Evolutionary conservation across 2,888 invertebrate species (phyloP).

Genomic region (Folsomia manolachei): DNA sequence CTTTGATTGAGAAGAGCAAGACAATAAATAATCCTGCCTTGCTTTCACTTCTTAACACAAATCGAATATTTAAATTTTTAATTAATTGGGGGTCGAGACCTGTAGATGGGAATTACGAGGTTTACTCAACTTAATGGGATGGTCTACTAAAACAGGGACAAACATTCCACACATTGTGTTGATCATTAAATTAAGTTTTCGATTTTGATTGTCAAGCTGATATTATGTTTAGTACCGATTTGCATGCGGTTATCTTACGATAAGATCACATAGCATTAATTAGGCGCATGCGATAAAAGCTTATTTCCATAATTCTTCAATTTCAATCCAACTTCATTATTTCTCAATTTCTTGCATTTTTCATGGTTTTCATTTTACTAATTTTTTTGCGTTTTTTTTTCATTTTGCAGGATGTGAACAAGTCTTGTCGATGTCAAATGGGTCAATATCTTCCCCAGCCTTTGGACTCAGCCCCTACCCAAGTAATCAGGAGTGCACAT

Average conservation of each 20-base stretch:
- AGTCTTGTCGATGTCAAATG: constrained; percentile 76
- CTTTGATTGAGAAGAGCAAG: not conserved
- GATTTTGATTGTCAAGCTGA: no score
- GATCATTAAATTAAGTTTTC: no score
- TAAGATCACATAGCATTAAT: constrained; percentile 4
- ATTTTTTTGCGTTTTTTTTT: constrained; percentile 15
- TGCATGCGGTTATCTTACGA: not conserved
- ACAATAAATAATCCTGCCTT: constrained; percentile 2
- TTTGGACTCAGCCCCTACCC: constrained; percentile 81
- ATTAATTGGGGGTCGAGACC: not conserved
- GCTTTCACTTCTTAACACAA: not conserved
- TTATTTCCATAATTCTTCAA: no score
- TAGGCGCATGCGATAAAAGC: not conserved
- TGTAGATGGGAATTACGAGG: not conserved
- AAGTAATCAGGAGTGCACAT: constrained; percentile 87
- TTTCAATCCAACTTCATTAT: no score
- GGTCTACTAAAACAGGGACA: no score
- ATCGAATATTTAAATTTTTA: not conserved
- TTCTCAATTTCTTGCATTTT: not conserved
- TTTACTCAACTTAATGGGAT: not conserved
- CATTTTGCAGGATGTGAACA: constrained; percentile 75
- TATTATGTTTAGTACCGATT: no score
- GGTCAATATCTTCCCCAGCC: constrained; percentile 85
- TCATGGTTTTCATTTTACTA: not conserved
- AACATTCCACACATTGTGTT: no score